These are phyloP conservation scores for Gymnoscelis rufifasciata DNA, from an alignment of 2,888 invertebrate genomes.

Conservation along the genomic window DNA sequence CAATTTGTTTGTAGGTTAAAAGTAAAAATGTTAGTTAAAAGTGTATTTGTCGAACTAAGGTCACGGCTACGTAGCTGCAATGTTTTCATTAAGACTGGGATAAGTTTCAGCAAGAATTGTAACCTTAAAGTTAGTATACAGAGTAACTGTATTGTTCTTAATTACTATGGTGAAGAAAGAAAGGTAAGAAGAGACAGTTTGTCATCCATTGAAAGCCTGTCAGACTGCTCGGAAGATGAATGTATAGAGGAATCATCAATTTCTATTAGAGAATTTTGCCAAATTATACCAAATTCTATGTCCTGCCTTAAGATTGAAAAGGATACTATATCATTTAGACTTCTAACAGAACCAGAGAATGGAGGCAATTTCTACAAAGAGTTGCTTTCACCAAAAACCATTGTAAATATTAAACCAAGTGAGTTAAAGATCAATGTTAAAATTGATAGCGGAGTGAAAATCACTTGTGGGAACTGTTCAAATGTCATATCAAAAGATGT, in stretches of 20 bases:
- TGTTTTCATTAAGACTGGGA: conserved; percentile 74
- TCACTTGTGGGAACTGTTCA: conserved; percentile 62
- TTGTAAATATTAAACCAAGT: conserved; percentile 32
- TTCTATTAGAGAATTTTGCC: conserved; percentile 61
- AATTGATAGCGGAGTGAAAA: conserved; percentile 45
- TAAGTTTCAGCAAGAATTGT: conserved; percentile 61
- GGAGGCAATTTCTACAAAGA: conserved; percentile 73
- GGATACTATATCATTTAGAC: conserved; percentile 67
- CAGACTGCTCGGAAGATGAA: conserved; percentile 69
- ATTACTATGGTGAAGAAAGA: conserved; percentile 56
- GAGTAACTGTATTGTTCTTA: conserved; percentile 63
- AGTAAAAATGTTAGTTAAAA: conserved; percentile 67
- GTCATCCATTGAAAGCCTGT: conserved; percentile 70
- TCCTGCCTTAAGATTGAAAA: conserved; percentile 71
- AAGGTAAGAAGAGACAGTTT: conserved; percentile 58
- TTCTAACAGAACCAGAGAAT: conserved; percentile 65
- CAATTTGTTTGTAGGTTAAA: too few relatives aligned
- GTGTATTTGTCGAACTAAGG: conserved; percentile 79
- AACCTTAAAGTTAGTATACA: conserved; percentile 71
- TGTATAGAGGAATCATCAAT: conserved; percentile 47
- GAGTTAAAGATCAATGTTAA: conserved; percentile 53
- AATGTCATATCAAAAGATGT: conserved; percentile 67
- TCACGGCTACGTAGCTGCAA: conserved; percentile 80
- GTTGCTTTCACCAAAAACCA: conserved; percentile 37
- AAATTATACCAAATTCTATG: conserved; percentile 72